A percentile compares a stretch with the other conserved stretches of the same genome.
These are phyloP conservation scores for Papilio polytes DNA, from an alignment of 1,140 invertebrate genomes.

Conservation along the genomic window DNA sequence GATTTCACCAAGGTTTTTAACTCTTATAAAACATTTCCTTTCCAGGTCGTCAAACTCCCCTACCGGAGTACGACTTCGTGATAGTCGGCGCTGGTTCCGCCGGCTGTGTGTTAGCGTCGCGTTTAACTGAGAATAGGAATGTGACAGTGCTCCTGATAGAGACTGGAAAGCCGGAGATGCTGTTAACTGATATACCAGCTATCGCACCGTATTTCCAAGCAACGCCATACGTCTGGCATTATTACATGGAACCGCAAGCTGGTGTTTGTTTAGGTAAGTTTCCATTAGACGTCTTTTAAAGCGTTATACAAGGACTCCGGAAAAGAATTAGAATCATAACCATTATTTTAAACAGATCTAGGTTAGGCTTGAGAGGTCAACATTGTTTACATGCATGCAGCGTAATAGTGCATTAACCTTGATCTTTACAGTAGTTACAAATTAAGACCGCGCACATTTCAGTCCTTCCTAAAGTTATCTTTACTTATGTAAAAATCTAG, in stretches of 20 bases:
- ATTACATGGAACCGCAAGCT: constrained; percentile 87
- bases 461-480: background rate
- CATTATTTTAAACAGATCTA: too few relatives aligned
- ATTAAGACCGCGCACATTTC: background rate
- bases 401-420: background rate
- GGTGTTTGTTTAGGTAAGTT: constrained; percentile 84
- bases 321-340: too few relatives aligned
- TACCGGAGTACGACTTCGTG: constrained; percentile 90
- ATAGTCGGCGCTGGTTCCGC: constrained; percentile 92
- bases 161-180: constrained; percentile 87
- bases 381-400: background rate
- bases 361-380: background rate
- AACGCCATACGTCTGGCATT: constrained; percentile 88
- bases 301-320: too few relatives aligned
- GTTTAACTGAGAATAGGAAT: constrained; percentile 86
- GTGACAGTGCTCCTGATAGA: constrained; percentile 87
- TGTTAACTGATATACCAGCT: constrained; percentile 87
- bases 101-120: constrained; percentile 84
- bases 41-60: constrained; percentile 60
- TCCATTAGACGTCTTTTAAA: too few relatives aligned
- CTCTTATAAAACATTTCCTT: constrained; percentile 31
- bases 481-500: background rate
- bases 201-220: constrained; percentile 85
- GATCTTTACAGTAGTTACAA: background rate
- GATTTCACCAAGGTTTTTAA: too few relatives aligned